Percentiles rank a stretch among this genome's conserved stretches.
phyloP scores from a whole-genome alignment of 2,113 vertebrate genomes.

The Heteronetta atricapilla region DNA sequence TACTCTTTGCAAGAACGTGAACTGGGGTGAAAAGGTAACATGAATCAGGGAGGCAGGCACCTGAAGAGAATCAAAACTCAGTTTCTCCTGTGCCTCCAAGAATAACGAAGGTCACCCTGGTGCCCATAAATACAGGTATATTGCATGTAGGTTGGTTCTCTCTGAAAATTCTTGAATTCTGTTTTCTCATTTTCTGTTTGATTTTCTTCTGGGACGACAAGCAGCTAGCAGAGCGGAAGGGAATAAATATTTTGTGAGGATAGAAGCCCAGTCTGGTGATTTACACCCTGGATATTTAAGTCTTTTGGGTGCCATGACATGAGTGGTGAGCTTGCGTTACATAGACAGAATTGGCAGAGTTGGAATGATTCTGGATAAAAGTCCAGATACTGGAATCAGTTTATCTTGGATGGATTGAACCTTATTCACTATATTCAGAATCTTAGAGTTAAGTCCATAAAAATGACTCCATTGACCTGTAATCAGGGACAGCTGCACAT shows the following conservation, averaged over 20 bases:
- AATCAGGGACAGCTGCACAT: accelerated
- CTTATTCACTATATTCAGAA: background rate
- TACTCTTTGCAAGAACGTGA: background rate
- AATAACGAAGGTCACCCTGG: background rate
- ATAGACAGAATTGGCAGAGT: background rate
- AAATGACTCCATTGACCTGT: background rate
- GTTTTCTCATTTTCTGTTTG: background rate
- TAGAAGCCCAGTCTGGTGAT: background rate
- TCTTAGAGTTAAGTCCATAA: background rate
- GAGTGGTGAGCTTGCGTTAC: background rate
- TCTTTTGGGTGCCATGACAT: background rate
- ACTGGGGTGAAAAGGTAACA: constrained; percentile 58
- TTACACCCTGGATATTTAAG: background rate
- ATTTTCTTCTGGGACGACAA: background rate
- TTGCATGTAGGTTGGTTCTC: background rate
- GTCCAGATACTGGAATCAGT: background rate
- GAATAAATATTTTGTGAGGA: background rate
- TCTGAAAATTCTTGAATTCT: background rate
- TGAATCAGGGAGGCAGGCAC: constrained; percentile 12
- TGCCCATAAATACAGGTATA: background rate
- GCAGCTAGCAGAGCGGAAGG: background rate
- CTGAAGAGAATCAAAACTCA: background rate
- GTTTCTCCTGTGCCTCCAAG: constrained; percentile 11
- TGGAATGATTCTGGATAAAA: background rate
- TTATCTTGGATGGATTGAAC: background rate